Conservation (phyloP, 2,888 invertebrate genomes). For the Lepas anatifera region DNA sequence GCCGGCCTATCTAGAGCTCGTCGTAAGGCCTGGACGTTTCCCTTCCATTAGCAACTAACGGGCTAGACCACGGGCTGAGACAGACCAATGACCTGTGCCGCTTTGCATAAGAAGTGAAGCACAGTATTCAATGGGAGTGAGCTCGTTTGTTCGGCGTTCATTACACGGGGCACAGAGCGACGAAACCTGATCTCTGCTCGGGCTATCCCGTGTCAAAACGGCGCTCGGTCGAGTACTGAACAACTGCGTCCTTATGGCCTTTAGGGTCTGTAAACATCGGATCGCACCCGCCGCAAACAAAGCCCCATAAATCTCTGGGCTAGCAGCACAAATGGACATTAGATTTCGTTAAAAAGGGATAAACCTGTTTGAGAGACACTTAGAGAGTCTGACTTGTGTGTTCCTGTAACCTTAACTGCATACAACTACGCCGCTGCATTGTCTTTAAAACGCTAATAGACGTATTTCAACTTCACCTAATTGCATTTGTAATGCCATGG, state of each 20-base stretch:
- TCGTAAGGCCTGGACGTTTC: too few relatives aligned
- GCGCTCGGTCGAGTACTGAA: not conserved
- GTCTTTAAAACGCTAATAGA: too few relatives aligned
- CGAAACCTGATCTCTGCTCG: not conserved
- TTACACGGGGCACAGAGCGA: not conserved
- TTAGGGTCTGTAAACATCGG: not conserved
- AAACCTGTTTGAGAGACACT: not conserved
- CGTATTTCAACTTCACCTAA: too few relatives aligned
- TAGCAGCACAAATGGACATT: not conserved
- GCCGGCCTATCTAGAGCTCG: too few relatives aligned
- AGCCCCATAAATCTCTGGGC: not conserved
- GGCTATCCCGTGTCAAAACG: not conserved
- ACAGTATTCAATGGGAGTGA: not conserved
- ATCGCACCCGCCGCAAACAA: not conserved
- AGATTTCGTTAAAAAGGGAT: constrained; percentile 5
- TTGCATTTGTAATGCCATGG: too few relatives aligned
- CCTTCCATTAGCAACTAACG: not conserved
- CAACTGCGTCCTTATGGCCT: not conserved
- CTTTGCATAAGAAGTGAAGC: constrained; percentile 3
- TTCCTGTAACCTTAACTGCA: not conserved
- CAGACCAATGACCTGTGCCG: not conserved
- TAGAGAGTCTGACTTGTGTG: not conserved
- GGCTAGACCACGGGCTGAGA: not conserved
- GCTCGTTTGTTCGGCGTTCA: not conserved
- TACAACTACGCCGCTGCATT: too few relatives aligned